These are phyloP conservation scores for Odontothrips loti DNA, from an alignment of 2,888 invertebrate genomes.

Conservation along the genomic window DNA sequence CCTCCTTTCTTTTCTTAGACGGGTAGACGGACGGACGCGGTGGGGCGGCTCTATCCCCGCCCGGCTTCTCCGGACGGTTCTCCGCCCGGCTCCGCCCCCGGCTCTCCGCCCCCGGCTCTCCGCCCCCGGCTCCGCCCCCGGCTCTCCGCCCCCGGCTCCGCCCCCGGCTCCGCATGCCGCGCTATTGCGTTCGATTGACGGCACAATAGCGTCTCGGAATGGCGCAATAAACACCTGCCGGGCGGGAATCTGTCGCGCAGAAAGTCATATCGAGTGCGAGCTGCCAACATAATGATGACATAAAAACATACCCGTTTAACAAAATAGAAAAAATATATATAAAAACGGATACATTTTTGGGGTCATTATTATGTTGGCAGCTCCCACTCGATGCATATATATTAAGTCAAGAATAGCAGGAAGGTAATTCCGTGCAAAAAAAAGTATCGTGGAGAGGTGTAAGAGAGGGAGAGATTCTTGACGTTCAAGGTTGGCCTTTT, in stretches of 20 bases:
- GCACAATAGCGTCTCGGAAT: neutral
- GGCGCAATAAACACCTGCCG: neutral
- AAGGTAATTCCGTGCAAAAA: neutral
- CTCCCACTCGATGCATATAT: too few species aligned
- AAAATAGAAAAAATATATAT: too few species aligned
- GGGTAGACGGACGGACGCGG: neutral
- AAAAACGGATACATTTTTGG: too few species aligned
- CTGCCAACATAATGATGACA: too few species aligned
- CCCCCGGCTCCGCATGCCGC: too few species aligned
- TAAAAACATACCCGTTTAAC: too few species aligned
- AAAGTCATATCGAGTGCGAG: too few species aligned
- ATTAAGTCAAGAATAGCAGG: too few species aligned
- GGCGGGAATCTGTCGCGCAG: too few species aligned
- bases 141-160: neutral
- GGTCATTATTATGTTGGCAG: too few species aligned
- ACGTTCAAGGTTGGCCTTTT: slow-evolving; percentile 13
- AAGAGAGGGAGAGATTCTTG: neutral
- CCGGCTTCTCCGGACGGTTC: neutral
- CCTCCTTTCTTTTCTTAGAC: neutral
- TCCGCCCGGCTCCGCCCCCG: neutral
- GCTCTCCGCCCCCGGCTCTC: neutral
- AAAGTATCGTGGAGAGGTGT: neutral
- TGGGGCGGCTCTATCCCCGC: neutral
- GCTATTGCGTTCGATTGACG: slow-evolving; percentile 7
- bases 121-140: neutral